These are phyloP conservation scores for Cydia strobilella DNA, from an alignment of 1,140 invertebrate species.

Conservation along the genomic window DNA sequence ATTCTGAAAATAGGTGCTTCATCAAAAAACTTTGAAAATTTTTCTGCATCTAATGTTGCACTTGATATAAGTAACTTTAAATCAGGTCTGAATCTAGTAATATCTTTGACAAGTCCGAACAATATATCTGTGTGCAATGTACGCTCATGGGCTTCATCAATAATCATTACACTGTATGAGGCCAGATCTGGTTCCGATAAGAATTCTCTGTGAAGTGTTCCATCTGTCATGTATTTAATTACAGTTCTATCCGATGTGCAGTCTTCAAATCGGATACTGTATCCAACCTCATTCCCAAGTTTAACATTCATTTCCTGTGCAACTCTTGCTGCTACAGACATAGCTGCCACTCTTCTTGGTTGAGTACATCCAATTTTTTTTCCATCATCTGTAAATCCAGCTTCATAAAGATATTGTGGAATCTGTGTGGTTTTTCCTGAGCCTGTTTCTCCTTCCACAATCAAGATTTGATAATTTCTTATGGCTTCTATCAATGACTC, in stretches of 20 bases:
- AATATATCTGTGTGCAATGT: slow-evolving; percentile 99
- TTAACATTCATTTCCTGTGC: slow-evolving; percentile 99
- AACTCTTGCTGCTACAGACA: slow-evolving; percentile 99
- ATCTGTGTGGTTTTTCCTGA: slow-evolving; percentile 99
- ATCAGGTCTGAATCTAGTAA: slow-evolving; percentile 95
- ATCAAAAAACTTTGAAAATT: slow-evolving; percentile 99
- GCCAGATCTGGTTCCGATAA: slow-evolving; percentile 97
- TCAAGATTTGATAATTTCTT: slow-evolving; percentile 93
- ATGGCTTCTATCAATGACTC: slow-evolving; percentile 94
- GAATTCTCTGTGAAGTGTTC: slow-evolving; percentile 98
- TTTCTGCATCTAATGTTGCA: slow-evolving; percentile 98
- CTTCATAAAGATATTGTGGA: slow-evolving; percentile 97
- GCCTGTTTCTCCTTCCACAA: slow-evolving; percentile 99
- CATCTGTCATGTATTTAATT: slow-evolving; percentile 99
- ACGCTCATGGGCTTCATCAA: slow-evolving; percentile 99
- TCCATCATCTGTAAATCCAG: slow-evolving; percentile 90
- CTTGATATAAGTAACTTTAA: slow-evolving; percentile 98
- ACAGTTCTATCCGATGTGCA: slow-evolving; percentile 97
- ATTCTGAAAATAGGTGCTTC: slow-evolving; percentile 99
- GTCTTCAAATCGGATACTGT: slow-evolving; percentile 99
- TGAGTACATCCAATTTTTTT: slow-evolving; percentile 97
- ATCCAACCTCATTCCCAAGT: slow-evolving; percentile 99
- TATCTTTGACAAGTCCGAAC: slow-evolving; percentile 99
- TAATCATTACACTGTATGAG: slow-evolving; percentile 98
- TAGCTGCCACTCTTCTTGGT: slow-evolving; percentile 98